Evolutionary conservation across 2,888 invertebrate genomes (phyloP).

Genomic region (Metalampra italica): DNA sequence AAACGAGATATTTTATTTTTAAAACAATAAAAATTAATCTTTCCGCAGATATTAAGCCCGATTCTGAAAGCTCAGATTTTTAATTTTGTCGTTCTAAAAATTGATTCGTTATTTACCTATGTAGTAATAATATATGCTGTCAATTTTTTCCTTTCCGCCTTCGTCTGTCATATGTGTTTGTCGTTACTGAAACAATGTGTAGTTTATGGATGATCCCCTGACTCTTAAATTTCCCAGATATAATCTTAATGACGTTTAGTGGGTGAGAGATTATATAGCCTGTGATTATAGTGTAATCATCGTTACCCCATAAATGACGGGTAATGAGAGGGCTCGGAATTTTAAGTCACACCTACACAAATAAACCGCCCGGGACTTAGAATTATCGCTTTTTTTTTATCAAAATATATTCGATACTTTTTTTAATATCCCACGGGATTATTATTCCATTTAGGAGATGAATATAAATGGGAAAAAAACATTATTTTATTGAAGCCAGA

Average conservation of each 20-base stretch:
- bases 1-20: neutral
- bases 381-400: constrained; percentile 2
- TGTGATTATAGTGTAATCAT: constrained; percentile 54
- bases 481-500: no score
- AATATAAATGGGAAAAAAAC: neutral
- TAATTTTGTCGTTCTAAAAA: no score
- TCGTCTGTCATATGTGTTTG: no score
- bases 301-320: constrained; percentile 30
- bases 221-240: constrained; percentile 13
- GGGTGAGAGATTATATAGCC: constrained; percentile 44
- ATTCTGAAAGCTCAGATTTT: no score
- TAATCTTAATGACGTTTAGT: constrained; percentile 39
- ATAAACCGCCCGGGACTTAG: neutral
- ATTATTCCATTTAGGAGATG: neutral
- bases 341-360: constrained; percentile 37
- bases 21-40: no score
- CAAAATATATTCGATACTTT: no score
- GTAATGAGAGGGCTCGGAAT: constrained; percentile 39
- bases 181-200: neutral
- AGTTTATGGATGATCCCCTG: neutral
- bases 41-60: no score
- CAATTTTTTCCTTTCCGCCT: no score
- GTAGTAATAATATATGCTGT: no score
- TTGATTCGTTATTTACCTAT: no score
- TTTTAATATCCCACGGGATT: no score